Percentiles rank a stretch among this genome's conserved stretches.
Evolutionary conservation across 2,888 invertebrate genomes (phyloP).

Genomic region (Scrobipalpa costella): DNA sequence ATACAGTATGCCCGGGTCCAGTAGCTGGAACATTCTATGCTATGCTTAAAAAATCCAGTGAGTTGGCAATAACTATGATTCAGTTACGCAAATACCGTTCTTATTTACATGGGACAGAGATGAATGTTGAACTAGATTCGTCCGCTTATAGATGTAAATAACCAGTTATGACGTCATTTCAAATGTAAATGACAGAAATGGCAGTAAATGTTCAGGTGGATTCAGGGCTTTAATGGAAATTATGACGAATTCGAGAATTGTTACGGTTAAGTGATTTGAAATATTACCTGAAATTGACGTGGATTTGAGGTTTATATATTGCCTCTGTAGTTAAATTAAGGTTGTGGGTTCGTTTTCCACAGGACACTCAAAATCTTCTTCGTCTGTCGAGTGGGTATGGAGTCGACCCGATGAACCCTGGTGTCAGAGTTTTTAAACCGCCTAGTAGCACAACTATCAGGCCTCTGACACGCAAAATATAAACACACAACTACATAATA

Average conservation of each 20-base stretch:
- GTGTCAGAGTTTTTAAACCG: too few species aligned
- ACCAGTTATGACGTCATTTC: conserved; percentile 12
- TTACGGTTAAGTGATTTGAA: not conserved
- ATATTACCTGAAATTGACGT: not conserved
- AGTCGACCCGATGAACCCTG: too few species aligned
- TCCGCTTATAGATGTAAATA: not conserved
- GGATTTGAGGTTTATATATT: not conserved
- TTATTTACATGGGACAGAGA: conserved; percentile 1
- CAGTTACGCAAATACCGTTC: not conserved
- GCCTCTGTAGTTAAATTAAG: too few species aligned
- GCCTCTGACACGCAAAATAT: too few species aligned
- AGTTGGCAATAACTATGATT: not conserved
- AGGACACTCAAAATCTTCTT: too few species aligned
- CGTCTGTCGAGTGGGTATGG: too few species aligned
- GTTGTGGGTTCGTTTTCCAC: not conserved
- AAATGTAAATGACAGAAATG: conserved; percentile 13
- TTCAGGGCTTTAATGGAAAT: conserved; percentile 4
- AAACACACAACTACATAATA: too few species aligned
- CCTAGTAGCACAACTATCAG: too few species aligned
- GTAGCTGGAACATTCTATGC: too few species aligned
- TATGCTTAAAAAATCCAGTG: too few species aligned
- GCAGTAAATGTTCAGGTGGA: conserved; percentile 2
- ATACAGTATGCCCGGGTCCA: too few species aligned
- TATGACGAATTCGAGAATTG: conserved; percentile 1
- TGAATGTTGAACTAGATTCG: not conserved